Evolutionary conservation across 2,113 vertebrate genomes (phyloP).

Genomic region (Merops nubicus): DNA sequence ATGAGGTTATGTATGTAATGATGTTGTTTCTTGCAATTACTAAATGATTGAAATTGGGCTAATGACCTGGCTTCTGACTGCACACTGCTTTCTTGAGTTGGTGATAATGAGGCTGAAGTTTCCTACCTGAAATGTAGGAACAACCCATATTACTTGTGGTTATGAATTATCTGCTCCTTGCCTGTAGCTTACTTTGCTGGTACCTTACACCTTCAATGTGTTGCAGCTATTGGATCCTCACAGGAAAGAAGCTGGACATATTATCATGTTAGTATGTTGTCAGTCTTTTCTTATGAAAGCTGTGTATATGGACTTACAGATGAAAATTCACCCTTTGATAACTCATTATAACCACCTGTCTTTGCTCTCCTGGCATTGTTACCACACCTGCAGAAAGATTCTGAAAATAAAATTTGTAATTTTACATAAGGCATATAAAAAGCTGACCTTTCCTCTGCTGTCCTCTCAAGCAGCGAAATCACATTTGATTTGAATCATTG

Average conservation of each 20-base stretch:
- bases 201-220: background rate
- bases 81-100: no score
- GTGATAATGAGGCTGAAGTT: background rate
- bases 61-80: no score
- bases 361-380: conserved; percentile 47
- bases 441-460: conserved; percentile 64
- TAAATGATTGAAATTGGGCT: no score
- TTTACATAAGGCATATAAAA: conserved; percentile 68
- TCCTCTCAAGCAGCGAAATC: conserved; percentile 66
- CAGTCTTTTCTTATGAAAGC: background rate
- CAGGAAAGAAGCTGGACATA: background rate
- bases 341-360: conserved; percentile 4
- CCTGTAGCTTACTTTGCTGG: background rate
- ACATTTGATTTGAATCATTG: conserved; percentile 56
- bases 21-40: no score
- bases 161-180: background rate
- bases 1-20: no score
- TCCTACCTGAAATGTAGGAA: background rate
- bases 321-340: background rate
- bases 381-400: conserved; percentile 56
- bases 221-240: background rate
- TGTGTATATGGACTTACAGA: background rate
- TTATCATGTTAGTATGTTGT: rapidly evolving
- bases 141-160: background rate
- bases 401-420: conserved; percentile 76